phyloP scores from a whole-genome alignment of 2,888 invertebrate species.

The Andrena marginata region DNA sequence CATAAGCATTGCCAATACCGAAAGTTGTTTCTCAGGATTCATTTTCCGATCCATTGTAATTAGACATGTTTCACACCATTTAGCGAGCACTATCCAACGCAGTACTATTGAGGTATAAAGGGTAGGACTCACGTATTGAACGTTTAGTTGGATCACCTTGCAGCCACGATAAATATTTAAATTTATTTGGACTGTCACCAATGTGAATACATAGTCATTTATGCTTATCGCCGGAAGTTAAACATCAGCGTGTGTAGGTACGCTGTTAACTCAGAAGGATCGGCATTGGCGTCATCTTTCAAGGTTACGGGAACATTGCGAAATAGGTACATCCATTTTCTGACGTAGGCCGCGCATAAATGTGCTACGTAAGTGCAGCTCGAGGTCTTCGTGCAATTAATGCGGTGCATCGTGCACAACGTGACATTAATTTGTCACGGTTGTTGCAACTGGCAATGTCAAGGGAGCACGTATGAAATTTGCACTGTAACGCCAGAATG shows the following conservation, averaged over 20 bases:
- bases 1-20: no score
- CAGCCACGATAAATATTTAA: not conserved
- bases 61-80: no score
- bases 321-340: conserved; percentile 38
- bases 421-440: conserved; percentile 39
- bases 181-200: not conserved
- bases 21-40: no score
- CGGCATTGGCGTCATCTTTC: conserved; percentile 68
- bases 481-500: not conserved
- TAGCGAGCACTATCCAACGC: no score
- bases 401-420: conserved; percentile 24
- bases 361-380: conserved; percentile 51
- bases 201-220: not conserved
- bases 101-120: no score
- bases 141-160: not conserved
- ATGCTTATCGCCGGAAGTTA: conserved; percentile 25
- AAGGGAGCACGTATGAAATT: conserved; percentile 29
- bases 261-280: conserved; percentile 5
- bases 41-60: no score
- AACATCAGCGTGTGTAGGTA: not conserved
- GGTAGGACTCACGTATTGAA: not conserved
- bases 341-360: conserved; percentile 57
- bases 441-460: conserved; percentile 38
- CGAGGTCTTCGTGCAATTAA: conserved; percentile 62
- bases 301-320: conserved; percentile 61